Base-by-base conservation (phyloP, 2,113 vertebrate genomes). In the Eurystomus gularis region DNA sequence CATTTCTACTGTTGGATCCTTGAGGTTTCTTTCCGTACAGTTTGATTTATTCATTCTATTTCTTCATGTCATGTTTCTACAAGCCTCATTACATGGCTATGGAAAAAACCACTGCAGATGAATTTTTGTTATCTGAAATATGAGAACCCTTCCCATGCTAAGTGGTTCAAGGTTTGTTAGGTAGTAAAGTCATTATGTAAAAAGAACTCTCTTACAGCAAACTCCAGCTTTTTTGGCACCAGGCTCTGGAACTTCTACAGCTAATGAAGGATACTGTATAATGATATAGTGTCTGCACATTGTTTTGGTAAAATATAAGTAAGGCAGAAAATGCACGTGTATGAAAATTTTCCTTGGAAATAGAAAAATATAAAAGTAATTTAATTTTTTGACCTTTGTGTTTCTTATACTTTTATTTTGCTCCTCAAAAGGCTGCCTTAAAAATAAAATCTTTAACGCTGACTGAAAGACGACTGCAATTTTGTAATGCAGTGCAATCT, bases 31-130 rank as follows among this genome's bases (percentile, higher is more conserved):
- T 81, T 25, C 8, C 14, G 0, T 90, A 57, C 40, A 25, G 54
- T 94, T 90, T 95, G 78, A 96, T 96, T 95, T 94, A 94, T 96
- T 96, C 49, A 13, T 89, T 82, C 82, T 65, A 80, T 91, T 94
- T 91, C 80, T 75, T 72, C 83, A n/a, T 80, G 62, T 79, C 61
- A 25, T 91, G 70, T 96, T 94, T 91, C 94, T 95, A 72, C 90
- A 93, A 96, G 95, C 78, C 90, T 96, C 85, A 80, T 94, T 93
- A 94, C 82, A 31, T 33, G n/a, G 46, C 82, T 61, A 35, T 2
- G 26, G 58, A 85, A 83, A 90, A 51, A 49, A n/a, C 83, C 44
- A 85, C 35, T 49, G n/a, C 82, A 90, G 84, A 80, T 72, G 31
- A 82, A 73, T 94, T 96, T 82, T 90, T 76, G 80, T 94, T 95